Evolutionary conservation across 2,888 invertebrate genomes (phyloP), one percentile per base, ranked within the genome.

Genomic region (Hydroisotoma schaefferi): DNA sequence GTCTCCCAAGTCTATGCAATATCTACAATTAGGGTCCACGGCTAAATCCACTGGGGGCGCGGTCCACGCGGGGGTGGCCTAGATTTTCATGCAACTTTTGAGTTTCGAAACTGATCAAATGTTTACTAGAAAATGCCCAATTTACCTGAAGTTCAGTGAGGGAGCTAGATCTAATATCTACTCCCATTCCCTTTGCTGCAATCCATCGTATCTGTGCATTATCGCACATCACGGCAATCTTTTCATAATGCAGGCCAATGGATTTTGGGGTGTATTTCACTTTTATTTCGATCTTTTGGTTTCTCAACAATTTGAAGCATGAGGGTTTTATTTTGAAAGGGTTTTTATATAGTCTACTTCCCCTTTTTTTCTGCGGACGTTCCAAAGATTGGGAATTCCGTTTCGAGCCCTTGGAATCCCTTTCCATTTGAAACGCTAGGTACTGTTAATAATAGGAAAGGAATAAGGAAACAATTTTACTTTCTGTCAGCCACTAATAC

Each of bases 201-300:
- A 68, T 53, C 67, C 67, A 70, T 5, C 70, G 57, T 25, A 66
- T 61, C 49, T 70, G 67, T 20, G 66, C 68, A 58, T 67, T 68
- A 43, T 70, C 70, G 61, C 70, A 70, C n/a, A 68, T 26, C 12
- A 70, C 22, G 2, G 61, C 68, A 2, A 70, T 28, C 46, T 70
- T 70, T 23, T 59, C 57, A 48, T 59, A 47, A 38, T 65, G 61
- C 40, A 62, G 57, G 8, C 47, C 57, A 1, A 61, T 33, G 5
- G 55, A 44, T 15, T 26, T 59, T 0, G 70, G 70, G 10, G 28
- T 37, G 33, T 59, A 70, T 0, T 40, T 29, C 23, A 64, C 59
- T 44, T 63, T 60, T 25, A 70, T 56, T 10, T 43, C 10, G 6
- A 67, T 54, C n/a, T 53, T 54, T 28, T 68, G 67, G 29, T 61